These are phyloP conservation scores for Gadus macrocephalus DNA, from an alignment of 2,113 vertebrate genomes.

Conservation along the genomic window DNA sequence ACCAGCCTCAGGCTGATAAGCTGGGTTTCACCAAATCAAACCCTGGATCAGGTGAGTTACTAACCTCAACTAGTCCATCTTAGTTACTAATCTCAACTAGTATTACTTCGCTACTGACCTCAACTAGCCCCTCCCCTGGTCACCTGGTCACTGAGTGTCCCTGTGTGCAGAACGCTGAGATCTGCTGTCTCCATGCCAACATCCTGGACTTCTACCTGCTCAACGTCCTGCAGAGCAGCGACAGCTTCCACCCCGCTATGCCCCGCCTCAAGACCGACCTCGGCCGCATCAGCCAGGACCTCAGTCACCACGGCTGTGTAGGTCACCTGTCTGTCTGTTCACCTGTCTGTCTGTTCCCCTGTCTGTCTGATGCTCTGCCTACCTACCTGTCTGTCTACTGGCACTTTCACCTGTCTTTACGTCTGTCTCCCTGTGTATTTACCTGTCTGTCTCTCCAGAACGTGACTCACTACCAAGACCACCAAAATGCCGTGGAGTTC, in stretches of 20 bases:
- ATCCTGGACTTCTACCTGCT: slow-evolving; percentile 62
- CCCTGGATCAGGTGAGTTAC: no score
- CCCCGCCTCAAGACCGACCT: slow-evolving; percentile 46
- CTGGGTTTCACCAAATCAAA: no score
- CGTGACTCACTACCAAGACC: slow-evolving; percentile 45
- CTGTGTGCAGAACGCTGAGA: slow-evolving; percentile 36
- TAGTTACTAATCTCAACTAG: no score
- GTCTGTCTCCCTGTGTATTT: slow-evolving; percentile 1
- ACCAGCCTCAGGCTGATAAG: slow-evolving; percentile 29
- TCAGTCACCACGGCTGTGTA: slow-evolving; percentile 50
- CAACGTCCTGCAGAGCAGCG: slow-evolving; percentile 41
- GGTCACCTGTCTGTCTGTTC: neutral
- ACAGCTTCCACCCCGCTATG: slow-evolving; percentile 19
- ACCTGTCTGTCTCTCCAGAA: slow-evolving; percentile 45
- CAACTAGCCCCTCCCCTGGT: no score
- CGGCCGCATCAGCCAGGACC: slow-evolving; percentile 47
- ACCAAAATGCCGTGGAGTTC: slow-evolving; percentile 46
- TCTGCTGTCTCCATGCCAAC: slow-evolving; percentile 67
- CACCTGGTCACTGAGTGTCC: no score
- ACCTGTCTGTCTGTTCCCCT: slow-evolving; percentile 5
- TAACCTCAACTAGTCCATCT: neutral
- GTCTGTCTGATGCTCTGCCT: slow-evolving; percentile 16
- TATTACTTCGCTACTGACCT: no score
- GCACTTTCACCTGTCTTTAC: neutral
- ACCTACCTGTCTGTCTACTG: neutral